Conservation (phyloP, 2,797 vertebrate species). For the Spea hammondii region DNA sequence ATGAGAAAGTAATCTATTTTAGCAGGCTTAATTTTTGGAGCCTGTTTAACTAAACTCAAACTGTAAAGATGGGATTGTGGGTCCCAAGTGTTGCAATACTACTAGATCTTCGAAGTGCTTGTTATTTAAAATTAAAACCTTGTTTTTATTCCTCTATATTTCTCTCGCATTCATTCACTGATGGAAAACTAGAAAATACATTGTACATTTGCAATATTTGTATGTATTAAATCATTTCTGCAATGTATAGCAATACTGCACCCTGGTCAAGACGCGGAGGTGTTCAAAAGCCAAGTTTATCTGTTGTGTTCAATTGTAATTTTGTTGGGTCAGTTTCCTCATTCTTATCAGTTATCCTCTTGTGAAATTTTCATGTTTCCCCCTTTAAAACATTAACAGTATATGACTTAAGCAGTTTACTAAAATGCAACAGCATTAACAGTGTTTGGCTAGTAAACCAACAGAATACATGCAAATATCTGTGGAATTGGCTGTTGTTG, state of each 20-base stretch:
- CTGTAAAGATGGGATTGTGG: constrained; percentile 13
- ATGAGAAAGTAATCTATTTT: not conserved
- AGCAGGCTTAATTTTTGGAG: not conserved
- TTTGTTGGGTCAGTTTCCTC: not conserved
- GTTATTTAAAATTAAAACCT: constrained; percentile 35
- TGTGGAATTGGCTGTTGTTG: too few relatives aligned
- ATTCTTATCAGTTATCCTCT: too few relatives aligned
- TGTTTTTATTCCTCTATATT: constrained; percentile 27
- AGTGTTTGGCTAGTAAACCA: too few relatives aligned
- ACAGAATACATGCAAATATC: too few relatives aligned
- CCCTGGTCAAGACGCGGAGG: constrained; percentile 4
- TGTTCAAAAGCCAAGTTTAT: constrained; percentile 15
- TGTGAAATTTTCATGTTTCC: too few relatives aligned
- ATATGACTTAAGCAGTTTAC: too few relatives aligned
- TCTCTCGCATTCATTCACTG: not conserved
- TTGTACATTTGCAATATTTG: constrained; percentile 15
- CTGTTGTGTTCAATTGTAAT: not conserved
- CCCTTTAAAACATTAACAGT: too few relatives aligned
- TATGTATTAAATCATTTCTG: constrained; percentile 19
- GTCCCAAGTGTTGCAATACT: constrained; percentile 45
- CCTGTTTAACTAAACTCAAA: not conserved
- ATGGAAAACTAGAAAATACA: constrained; percentile 4
- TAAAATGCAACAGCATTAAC: too few relatives aligned
- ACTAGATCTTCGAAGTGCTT: constrained; percentile 32
- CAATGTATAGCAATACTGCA: constrained; percentile 42